A percentile compares a stretch with the other conserved stretches of the same genome.
Conservation (phyloP, 2,888 invertebrate species). For the Hypomecis punctinalis region DNA sequence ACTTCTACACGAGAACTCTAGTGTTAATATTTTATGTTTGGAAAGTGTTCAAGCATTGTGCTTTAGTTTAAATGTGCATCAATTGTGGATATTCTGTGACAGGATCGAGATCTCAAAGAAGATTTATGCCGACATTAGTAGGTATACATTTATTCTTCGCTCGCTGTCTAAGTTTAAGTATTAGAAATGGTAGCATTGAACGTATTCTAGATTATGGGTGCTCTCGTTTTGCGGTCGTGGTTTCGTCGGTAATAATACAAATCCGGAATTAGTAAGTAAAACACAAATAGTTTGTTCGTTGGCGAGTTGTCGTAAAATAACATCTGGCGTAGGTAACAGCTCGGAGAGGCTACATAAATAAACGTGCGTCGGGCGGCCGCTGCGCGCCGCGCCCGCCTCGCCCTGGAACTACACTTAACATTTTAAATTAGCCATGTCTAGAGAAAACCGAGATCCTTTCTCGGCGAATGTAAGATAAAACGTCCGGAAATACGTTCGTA, state of each 20-base stretch:
- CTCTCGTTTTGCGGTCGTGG: constrained; percentile 34
- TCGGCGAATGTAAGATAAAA: constrained; percentile 19
- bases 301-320: constrained; percentile 78
- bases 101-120: constrained; percentile 6
- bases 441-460: constrained; percentile 32
- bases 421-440: constrained; percentile 48
- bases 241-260: constrained; percentile 41
- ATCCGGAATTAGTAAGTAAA: constrained; percentile 55
- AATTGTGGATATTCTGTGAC: constrained; percentile 16
- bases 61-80: constrained; percentile 32
- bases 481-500: constrained; percentile 12
- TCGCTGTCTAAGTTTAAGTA: background rate
- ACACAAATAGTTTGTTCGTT: constrained; percentile 69
- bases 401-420: constrained; percentile 43
- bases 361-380: constrained; percentile 58
- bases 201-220: constrained; percentile 12
- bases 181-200: constrained; percentile 11
- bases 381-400: background rate
- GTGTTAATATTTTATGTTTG: constrained; percentile 51
- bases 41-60: constrained; percentile 52
- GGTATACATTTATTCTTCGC: constrained; percentile 8
- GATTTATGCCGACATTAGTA: constrained; percentile 12
- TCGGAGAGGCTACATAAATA: constrained; percentile 82
- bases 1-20: constrained; percentile 46
- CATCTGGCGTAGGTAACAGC: constrained; percentile 81